Evolutionary conservation across 2,888 invertebrate genomes (phyloP).

Genomic region (Venustoraphidia nigricollis): DNA sequence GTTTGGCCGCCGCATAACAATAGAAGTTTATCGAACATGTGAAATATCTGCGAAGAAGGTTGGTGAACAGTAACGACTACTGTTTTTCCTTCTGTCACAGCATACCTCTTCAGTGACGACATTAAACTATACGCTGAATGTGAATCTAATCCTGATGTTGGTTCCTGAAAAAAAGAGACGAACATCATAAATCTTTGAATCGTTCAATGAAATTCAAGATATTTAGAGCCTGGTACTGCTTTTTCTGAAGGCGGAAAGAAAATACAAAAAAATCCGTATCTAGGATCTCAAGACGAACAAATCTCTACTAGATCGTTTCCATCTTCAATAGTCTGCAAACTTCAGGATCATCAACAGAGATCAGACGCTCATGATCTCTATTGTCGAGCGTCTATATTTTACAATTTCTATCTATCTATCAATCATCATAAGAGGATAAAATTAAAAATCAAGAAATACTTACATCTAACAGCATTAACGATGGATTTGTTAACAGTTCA

Average conservation of each 20-base stretch:
- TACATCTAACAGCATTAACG: constrained; percentile 64
- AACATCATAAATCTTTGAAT: neutral
- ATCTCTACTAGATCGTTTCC: no score
- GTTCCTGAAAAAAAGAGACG: constrained; percentile 40
- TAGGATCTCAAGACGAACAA: no score
- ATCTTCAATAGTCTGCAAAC: no score
- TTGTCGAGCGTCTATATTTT: no score
- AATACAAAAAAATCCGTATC: no score
- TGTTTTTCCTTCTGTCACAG: constrained; percentile 59
- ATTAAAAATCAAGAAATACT: constrained; percentile 22
- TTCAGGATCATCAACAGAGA: no score
- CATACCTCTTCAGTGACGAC: constrained; percentile 55
- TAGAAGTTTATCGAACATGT: constrained; percentile 63
- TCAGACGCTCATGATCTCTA: no score
- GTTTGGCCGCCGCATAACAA: constrained; percentile 54
- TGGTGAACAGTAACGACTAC: constrained; percentile 70
- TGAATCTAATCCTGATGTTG: constrained; percentile 69
- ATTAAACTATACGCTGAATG: constrained; percentile 62
- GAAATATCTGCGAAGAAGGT: constrained; percentile 71
- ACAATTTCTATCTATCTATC: no score
- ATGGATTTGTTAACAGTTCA: constrained; percentile 65
- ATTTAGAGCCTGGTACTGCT: no score
- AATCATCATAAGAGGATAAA: no score
- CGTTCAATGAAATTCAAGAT: no score
- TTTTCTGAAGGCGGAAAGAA: no score